These are phyloP conservation scores for Equus przewalskii DNA, from an alignment of 2,113 vertebrate genomes.

Conservation along the genomic window DNA sequence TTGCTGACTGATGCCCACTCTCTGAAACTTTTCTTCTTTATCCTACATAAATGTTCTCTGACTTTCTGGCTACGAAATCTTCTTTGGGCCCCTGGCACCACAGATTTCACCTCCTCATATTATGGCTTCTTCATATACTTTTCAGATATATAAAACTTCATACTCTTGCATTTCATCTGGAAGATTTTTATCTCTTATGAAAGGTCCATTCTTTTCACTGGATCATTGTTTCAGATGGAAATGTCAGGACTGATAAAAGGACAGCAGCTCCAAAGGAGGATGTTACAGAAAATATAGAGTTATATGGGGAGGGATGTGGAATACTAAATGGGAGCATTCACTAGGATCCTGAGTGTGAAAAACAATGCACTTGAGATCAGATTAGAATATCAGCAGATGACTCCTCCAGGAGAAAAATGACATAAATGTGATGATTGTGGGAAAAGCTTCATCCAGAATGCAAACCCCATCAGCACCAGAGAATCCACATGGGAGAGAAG, in stretches of 20 bases:
- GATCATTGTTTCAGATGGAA: conserved; percentile 9
- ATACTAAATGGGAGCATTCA: background rate
- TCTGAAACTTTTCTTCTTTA: background rate
- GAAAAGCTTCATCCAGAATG: too few species aligned
- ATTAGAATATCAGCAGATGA: background rate
- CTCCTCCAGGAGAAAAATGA: background rate
- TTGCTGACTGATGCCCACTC: background rate
- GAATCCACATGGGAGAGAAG: background rate
- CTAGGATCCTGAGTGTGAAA: background rate
- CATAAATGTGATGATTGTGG: too few species aligned
- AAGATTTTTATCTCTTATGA: background rate
- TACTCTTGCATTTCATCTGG: background rate
- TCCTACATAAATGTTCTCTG: background rate
- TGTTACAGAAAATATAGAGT: background rate
- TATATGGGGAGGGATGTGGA: background rate
- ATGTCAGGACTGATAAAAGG: background rate
- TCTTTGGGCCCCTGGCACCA: background rate
- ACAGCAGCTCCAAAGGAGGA: background rate
- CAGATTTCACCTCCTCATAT: background rate
- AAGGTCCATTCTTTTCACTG: background rate
- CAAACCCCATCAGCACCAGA: background rate
- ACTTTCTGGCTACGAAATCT: background rate
- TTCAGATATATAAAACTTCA: background rate
- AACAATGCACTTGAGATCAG: background rate
- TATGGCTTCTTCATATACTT: background rate